phyloP scores from a whole-genome alignment of 2,797 vertebrate species.

The Lithobates sylvaticus region DNA sequence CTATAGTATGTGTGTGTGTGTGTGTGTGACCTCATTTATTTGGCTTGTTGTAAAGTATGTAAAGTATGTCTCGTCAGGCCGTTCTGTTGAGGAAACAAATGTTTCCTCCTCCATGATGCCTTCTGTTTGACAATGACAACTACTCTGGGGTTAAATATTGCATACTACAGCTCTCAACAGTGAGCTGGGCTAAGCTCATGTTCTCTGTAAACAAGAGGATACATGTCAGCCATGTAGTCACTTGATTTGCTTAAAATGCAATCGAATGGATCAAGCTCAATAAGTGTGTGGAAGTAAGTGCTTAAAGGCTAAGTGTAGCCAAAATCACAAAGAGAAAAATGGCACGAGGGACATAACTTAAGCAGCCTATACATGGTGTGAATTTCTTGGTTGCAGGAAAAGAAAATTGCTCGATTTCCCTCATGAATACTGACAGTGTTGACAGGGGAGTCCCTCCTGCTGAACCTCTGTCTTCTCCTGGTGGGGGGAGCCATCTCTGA shows the following conservation, averaged over 20 bases:
- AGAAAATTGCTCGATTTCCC: no score
- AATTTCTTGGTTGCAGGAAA: no score
- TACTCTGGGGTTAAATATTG: conserved; percentile 16
- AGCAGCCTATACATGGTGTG: no score
- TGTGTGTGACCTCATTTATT: background rate
- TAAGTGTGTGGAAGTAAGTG: background rate
- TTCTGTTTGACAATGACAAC: background rate
- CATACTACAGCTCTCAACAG: background rate
- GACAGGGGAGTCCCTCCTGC: no score
- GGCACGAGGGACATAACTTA: no score
- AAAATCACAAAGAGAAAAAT: no score
- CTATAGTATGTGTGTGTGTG: background rate
- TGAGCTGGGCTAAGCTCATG: conserved; percentile 14
- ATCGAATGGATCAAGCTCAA: background rate
- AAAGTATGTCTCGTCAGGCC: conserved; percentile 2
- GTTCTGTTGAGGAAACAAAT: background rate
- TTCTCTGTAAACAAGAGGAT: conserved; percentile 45
- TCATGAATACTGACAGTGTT: no score
- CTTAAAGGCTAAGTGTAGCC: background rate
- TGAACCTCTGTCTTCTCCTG: no score
- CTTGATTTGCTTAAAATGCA: conserved; percentile 35
- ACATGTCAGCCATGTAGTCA: conserved; percentile 34
- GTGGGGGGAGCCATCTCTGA: no score
- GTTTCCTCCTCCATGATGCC: background rate
- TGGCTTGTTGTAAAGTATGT: conserved; percentile 1